Conservation (phyloP, 2,888 invertebrate genomes). For the Epinotia ramella region DNA sequence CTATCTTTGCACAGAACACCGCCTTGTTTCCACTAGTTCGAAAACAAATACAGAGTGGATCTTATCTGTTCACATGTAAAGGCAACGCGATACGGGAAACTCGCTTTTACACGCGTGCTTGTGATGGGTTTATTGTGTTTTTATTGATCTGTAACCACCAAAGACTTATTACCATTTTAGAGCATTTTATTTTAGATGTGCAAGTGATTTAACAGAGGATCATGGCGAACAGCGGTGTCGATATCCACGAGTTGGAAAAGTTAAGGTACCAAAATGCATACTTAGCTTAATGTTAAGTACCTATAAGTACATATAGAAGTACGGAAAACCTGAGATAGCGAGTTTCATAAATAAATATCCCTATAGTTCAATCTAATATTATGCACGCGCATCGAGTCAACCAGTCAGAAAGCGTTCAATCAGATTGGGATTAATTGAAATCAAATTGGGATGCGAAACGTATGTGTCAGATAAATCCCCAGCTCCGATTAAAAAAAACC, state of each 20-base stretch:
- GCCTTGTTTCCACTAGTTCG: constrained; percentile 64
- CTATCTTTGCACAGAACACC: constrained; percentile 63
- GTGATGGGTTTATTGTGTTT: constrained; percentile 61
- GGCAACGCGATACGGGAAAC: constrained; percentile 63
- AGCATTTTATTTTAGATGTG: constrained; percentile 46
- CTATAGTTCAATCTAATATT: too few species aligned
- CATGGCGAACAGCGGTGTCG: constrained; percentile 71
- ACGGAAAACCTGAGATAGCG: too few species aligned
- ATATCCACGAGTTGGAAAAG: constrained; percentile 73
- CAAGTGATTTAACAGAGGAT: constrained; percentile 47
- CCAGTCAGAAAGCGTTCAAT: neutral
- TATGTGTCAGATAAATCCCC: neutral
- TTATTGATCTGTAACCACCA: constrained; percentile 47
- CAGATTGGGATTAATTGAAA: neutral
- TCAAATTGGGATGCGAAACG: neutral
- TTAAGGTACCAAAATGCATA: constrained; percentile 61
- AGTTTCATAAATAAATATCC: too few species aligned
- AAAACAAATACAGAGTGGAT: constrained; percentile 65
- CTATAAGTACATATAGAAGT: too few species aligned
- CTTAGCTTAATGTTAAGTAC: too few species aligned
- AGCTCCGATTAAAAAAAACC: neutral
- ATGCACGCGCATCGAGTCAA: neutral
- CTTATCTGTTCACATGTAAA: constrained; percentile 74
- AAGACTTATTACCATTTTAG: constrained; percentile 21
- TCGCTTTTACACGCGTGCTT: constrained; percentile 60